Base-by-base conservation (phyloP, 2,113 vertebrate genomes). In the Campylorhamphus procurvoides region DNA sequence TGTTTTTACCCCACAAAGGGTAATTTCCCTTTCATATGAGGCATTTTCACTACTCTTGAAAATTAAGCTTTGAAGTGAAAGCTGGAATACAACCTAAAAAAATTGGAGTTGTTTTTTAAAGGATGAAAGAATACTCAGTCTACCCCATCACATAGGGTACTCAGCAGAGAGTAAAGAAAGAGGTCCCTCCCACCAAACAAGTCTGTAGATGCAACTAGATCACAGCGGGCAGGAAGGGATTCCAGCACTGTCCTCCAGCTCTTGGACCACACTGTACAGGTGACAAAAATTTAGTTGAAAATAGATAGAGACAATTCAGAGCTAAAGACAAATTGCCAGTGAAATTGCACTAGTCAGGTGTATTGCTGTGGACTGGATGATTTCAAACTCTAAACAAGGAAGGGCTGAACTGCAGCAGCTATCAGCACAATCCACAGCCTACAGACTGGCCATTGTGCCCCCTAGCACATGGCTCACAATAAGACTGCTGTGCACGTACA, bases 391-490 rank as follows among this genome's bases (percentile, higher is more conserved):
- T 49, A 35, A 72, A 23, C 10, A n/a, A 67, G 63, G 59, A 24
- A 68, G 52, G n/a, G 39, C 20, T 6, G 35, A 56, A 39, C 44
- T 82, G 73, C 59, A 71, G 80, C 31, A 90, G 68, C 10, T 64
- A 49, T 27, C 10, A 27, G 44, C 11, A 60, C 40, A 78, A 72
- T 10, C 60, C 52, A 35, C 10, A 46, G 37, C 6, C 87, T 56
- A 20, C 60, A 67, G 37, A 66, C 20, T 27, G 47, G 56, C 39
- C 66, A 14, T 15, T 37, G 52, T 64, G 84, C 8, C 46, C 47
- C 66, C 11, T 33, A 53, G 69, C 69, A 25, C 69, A 25, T 3
- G 22, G 84, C 39, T 59, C 9, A 0, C 4, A 0, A 0, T 60
- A 40, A 50, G 35, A 28, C 33, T 46, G 52, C 5, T 1, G 23